Base-by-base conservation (phyloP, 2,888 invertebrate species). In the Torymus aiolomorphi region DNA sequence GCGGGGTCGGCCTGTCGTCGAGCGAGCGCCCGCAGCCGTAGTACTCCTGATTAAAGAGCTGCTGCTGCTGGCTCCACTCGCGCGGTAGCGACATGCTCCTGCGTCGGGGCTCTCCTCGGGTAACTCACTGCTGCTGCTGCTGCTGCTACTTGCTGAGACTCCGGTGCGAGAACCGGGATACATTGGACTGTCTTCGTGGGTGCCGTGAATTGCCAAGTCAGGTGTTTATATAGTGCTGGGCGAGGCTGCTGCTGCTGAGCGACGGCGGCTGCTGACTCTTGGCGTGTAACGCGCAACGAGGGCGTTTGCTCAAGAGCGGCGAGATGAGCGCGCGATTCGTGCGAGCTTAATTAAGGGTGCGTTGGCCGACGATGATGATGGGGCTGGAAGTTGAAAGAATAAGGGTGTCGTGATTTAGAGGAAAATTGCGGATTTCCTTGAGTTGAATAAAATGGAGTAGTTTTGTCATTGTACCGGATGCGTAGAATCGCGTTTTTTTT, bases 51-150 rank as follows among this genome's bases (percentile, higher is more conserved):
- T 24, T 24, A 3, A 24, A 24, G 52, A 31, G 54, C 20, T 71
- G 42, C 42, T 66, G 63, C 1, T 69, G 24, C 2, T 70, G 59
- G 84, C 92, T 92, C 88, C 93, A 93, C 88, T 93, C 92, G 85
- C 93, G 90, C 78, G 93, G 93, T 83, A 93, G 86, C 86, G 93
- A 93, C 93, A 93, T 93, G 80, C 86, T 63, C 31, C 61, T 80
- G 70, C 59, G 59, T 13, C 59, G 49, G 11, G 69, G 14, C 20
- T 71, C n/a, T 65, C 65, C 59, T 65, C 80, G 81, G 56, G n/a
- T 14, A 18, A 56, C 42, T 3, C 18, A 67, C 31, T 3, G 57
- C 12, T 3, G 65, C 82, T 82, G 66, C 71, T 59, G 81, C 74
- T 79, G 69, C 66, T 67, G 56, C 77, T 72, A 75, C 71, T 75